A percentile compares a stretch with the other conserved stretches of the same genome.
Conservation (phyloP, 2,888 invertebrate genomes). For the Candidula unifasciata region DNA sequence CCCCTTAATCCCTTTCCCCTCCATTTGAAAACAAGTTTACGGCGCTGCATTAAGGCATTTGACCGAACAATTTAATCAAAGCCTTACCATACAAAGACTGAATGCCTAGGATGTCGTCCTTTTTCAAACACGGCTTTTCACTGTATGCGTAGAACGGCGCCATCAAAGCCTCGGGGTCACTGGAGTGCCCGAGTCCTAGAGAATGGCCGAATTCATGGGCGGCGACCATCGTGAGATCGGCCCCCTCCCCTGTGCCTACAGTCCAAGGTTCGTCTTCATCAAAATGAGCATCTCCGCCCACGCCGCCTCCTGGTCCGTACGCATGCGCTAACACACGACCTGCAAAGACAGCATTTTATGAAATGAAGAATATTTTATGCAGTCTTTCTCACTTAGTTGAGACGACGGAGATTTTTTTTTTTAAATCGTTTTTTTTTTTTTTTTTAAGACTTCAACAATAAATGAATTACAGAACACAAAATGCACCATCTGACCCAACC, state of each 20-base stretch:
- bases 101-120: constrained; percentile 71
- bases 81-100: constrained; percentile 71
- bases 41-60: too few relatives aligned
- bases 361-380: too few relatives aligned
- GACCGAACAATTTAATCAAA: too few relatives aligned
- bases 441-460: neutral
- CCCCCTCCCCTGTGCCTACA: constrained; percentile 70
- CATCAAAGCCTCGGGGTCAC: constrained; percentile 74
- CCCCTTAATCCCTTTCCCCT: too few relatives aligned
- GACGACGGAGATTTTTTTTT: neutral
- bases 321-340: constrained; percentile 76
- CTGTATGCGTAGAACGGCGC: constrained; percentile 76
- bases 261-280: constrained; percentile 77
- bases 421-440: too few relatives aligned
- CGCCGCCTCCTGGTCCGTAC: constrained; percentile 74
- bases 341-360: too few relatives aligned
- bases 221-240: constrained; percentile 87
- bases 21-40: too few relatives aligned
- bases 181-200: constrained; percentile 74
- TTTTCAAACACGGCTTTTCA: constrained; percentile 65
- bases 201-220: constrained; percentile 78
- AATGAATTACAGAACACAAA: too few relatives aligned
- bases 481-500: too few relatives aligned
- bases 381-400: neutral
- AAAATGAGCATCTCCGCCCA: constrained; percentile 77